These are phyloP conservation scores for Pachydiplax longipennis DNA, from an alignment of 2,888 invertebrate species.

Conservation along the genomic window DNA sequence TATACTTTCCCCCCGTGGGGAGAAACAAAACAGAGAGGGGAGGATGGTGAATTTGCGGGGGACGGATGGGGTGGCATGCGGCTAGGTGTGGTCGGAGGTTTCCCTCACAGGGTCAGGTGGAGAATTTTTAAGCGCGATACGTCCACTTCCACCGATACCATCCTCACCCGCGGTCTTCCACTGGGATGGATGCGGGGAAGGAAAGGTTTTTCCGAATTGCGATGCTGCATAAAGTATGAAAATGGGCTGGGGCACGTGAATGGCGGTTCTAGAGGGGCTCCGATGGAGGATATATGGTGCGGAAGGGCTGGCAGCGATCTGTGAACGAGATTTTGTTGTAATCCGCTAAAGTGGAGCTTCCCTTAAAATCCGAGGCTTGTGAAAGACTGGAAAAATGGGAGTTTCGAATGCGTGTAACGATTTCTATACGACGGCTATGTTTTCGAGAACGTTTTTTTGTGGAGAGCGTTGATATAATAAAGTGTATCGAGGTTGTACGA, in stretches of 20 bases:
- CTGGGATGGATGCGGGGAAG: background rate
- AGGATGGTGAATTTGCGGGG: background rate
- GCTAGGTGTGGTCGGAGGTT: background rate
- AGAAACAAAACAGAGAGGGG: background rate
- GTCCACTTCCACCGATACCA: background rate
- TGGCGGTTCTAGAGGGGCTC: background rate
- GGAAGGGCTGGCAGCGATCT: background rate
- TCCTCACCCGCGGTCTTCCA: background rate
- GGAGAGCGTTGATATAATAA: too few species aligned
- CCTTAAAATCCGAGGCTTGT: background rate
- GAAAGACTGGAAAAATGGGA: too few species aligned
- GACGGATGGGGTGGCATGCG: background rate
- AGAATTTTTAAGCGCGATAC: constrained; percentile 23
- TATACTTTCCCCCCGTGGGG: background rate
- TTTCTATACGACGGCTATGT: too few species aligned
- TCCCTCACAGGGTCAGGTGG: constrained; percentile 25
- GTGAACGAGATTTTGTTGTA: background rate
- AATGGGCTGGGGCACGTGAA: background rate
- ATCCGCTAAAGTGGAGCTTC: background rate
- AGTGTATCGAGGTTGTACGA: too few species aligned
- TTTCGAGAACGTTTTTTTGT: too few species aligned
- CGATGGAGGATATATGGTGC: background rate
- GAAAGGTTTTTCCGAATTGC: background rate
- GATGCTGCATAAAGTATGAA: background rate
- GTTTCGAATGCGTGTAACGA: too few species aligned